These are phyloP conservation scores for Trachelus troglodyta DNA, from an alignment of 2,888 invertebrate species.

Conservation along the genomic window DNA sequence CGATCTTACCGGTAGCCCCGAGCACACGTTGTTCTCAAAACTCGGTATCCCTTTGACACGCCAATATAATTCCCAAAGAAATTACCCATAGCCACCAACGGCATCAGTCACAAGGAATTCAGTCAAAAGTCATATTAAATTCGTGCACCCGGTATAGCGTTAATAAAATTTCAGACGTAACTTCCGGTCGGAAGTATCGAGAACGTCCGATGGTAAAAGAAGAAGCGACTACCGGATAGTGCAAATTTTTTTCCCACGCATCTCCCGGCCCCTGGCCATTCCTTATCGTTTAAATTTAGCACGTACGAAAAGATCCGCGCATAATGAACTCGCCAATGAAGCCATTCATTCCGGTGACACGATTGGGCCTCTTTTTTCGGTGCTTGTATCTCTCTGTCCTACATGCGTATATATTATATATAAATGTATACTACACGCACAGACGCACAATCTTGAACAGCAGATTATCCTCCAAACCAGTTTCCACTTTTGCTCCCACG, in stretches of 20 bases:
- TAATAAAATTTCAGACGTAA: background rate
- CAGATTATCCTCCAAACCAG: constrained; percentile 54
- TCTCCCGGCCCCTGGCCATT: constrained; percentile 16
- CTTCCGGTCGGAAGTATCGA: background rate
- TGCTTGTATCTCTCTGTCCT: background rate
- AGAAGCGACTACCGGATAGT: background rate
- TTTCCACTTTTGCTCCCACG: constrained; percentile 56
- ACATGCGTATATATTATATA: background rate
- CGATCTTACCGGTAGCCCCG: background rate
- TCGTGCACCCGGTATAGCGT: background rate
- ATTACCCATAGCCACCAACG: background rate
- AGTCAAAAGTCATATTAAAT: background rate
- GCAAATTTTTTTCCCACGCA: constrained; percentile 30
- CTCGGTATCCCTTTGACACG: background rate
- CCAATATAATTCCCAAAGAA: background rate
- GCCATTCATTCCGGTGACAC: background rate
- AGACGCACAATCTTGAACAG: constrained; percentile 36
- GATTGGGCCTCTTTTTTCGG: background rate
- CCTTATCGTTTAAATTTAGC: constrained; percentile 16
- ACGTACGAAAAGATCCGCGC: constrained; percentile 3
- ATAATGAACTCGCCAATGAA: constrained; percentile 29
- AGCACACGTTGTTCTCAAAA: background rate
- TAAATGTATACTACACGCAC: background rate
- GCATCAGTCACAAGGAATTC: background rate
- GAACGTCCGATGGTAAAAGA: background rate